Conservation (phyloP, 2,797 vertebrate genomes). For the Aplochiton taeniatus region DNA sequence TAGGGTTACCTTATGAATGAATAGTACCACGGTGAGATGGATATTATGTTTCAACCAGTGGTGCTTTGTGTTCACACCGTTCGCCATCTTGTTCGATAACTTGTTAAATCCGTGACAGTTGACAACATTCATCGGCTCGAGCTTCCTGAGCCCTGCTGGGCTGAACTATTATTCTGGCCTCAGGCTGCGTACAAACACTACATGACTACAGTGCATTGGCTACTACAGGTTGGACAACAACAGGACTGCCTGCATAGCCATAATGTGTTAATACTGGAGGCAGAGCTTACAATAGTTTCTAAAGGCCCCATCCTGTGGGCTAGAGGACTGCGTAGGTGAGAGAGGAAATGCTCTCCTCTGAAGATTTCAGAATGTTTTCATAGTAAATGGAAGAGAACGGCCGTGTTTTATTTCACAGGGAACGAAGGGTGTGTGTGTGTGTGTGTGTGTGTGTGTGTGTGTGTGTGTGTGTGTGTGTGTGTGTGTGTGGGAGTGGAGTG, state of each 20-base stretch:
- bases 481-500: conserved; percentile 2
- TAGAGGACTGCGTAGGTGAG: neutral
- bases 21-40: too few species aligned
- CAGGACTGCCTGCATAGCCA: too few species aligned
- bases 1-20: too few species aligned
- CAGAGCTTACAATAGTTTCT: neutral
- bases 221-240: neutral
- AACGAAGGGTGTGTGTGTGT: conserved; percentile 16
- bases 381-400: conserved; percentile 22
- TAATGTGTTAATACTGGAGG: too few species aligned
- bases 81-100: too few species aligned
- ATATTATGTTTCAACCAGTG: too few species aligned
- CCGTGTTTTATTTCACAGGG: conserved; percentile 39
- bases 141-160: too few species aligned
- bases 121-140: too few species aligned
- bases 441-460: conserved; percentile 6
- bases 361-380: conserved; percentile 17
- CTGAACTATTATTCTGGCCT: too few species aligned
- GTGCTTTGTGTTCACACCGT: too few species aligned
- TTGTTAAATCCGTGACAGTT: too few species aligned
- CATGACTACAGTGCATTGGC: neutral
- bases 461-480: conserved; percentile 11
- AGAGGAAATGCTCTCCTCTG: conserved; percentile 14
- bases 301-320: conserved; percentile 10
- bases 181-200: too few species aligned